Percentiles rank a stretch among this genome's conserved stretches.
Evolutionary conservation across 2,113 vertebrate genomes (phyloP).

Genomic region (Cervus canadensis): DNA sequence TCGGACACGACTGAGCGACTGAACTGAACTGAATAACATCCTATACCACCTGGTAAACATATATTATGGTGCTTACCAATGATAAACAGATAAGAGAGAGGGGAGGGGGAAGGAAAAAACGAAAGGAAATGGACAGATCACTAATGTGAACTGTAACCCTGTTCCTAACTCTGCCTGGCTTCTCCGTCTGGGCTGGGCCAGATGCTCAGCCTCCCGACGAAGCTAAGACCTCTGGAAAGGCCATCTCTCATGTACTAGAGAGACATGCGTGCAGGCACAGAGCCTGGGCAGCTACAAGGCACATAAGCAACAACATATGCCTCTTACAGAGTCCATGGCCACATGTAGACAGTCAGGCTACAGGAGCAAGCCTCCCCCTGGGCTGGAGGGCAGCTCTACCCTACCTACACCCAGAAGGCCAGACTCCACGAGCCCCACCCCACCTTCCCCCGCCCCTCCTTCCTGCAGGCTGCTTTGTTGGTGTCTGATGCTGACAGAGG

Average conservation of each 20-base stretch:
- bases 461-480: not conserved
- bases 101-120: not conserved
- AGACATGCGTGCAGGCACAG: not conserved
- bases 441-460: not conserved
- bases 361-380: not conserved
- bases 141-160: not conserved
- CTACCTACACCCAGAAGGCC: not conserved
- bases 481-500: not conserved
- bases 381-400: not conserved
- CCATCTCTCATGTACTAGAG: not conserved
- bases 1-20: not conserved
- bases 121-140: not conserved
- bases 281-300: not conserved
- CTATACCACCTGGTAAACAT: not conserved
- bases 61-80: not conserved
- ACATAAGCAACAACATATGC: not conserved
- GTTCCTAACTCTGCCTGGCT: not conserved
- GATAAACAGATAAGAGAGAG: not conserved
- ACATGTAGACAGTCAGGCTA: not conserved
- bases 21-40: not conserved
- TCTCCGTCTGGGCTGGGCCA: not conserved
- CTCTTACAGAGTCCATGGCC: not conserved
- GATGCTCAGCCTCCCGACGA: not conserved
- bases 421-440: not conserved
- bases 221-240: not conserved